phyloP scores from a whole-genome alignment of 2,888 invertebrate genomes.

The Callyntrura sp. region DNA sequence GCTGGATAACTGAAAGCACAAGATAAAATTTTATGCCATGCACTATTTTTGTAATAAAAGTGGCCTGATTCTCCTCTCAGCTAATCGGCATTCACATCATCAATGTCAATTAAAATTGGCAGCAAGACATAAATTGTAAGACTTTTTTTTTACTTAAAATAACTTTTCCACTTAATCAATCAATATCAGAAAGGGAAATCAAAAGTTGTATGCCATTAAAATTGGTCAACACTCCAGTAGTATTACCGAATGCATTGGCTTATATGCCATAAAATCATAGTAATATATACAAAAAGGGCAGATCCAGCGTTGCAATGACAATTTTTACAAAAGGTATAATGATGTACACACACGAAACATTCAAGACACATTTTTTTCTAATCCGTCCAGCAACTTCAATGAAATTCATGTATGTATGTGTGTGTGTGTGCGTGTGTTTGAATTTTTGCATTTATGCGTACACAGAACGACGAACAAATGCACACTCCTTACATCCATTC shows the following conservation, averaged over 20 bases:
- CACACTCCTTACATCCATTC: constrained; percentile 2
- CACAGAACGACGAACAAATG: too few relatives aligned
- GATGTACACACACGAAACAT: neutral
- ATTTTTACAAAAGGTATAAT: too few relatives aligned
- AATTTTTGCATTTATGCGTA: too few relatives aligned
- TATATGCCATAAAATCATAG: too few relatives aligned
- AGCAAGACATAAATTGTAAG: neutral
- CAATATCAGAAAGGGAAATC: constrained; percentile 51
- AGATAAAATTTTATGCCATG: constrained; percentile 4
- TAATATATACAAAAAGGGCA: too few relatives aligned
- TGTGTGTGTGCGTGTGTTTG: too few relatives aligned
- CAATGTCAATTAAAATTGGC: constrained; percentile 30
- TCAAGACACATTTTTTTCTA: neutral
- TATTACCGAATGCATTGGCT: constrained; percentile 30
- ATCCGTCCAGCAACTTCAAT: neutral
- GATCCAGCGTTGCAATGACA: too few relatives aligned
- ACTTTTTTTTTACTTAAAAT: constrained; percentile 15
- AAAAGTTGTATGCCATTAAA: constrained; percentile 31
- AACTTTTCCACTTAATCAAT: constrained; percentile 46
- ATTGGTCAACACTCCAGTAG: constrained; percentile 26
- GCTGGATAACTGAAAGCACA: too few relatives aligned
- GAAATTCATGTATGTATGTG: too few relatives aligned
- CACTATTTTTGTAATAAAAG: constrained; percentile 37
- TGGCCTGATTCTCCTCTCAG: constrained; percentile 32
- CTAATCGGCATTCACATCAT: constrained; percentile 3